phyloP scores from a whole-genome alignment of 2,888 invertebrate species.

The Volucella inflata region DNA sequence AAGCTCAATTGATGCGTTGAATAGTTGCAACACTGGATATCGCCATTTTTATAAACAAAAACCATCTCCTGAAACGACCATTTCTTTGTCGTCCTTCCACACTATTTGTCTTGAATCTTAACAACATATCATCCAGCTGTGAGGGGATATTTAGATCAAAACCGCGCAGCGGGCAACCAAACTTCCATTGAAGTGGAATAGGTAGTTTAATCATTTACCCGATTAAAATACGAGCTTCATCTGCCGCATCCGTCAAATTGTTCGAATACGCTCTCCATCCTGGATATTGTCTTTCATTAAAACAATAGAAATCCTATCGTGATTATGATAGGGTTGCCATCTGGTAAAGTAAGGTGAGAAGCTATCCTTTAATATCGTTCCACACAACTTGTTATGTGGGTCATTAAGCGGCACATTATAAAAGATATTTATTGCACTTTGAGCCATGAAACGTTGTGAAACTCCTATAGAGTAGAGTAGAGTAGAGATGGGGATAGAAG shows the following conservation, averaged over 20 bases:
- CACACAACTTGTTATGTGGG: slow-evolving; percentile 59
- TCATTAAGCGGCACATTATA: slow-evolving; percentile 58
- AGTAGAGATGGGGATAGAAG: too few species aligned
- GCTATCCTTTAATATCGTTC: slow-evolving; percentile 24
- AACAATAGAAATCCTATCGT: too few species aligned
- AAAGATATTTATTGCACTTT: slow-evolving; percentile 58
- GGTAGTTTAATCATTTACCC: not conserved
- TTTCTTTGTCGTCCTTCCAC: not conserved
- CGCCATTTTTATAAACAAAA: too few species aligned
- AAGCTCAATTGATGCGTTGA: too few species aligned
- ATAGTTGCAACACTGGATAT: too few species aligned
- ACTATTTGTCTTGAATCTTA: not conserved
- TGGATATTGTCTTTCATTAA: too few species aligned
- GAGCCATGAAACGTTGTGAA: slow-evolving; percentile 34
- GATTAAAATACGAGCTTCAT: not conserved
- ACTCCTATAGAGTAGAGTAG: not conserved
- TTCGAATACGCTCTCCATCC: not conserved
- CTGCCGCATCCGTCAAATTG: slow-evolving; percentile 5
- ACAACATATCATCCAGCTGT: too few species aligned
- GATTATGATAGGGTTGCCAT: not conserved
- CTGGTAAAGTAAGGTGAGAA: not conserved
- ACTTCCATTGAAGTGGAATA: slow-evolving; percentile 36
- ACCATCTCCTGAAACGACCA: not conserved
- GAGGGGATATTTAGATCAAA: slow-evolving; percentile 8
- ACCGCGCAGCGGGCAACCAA: not conserved